Conservation (phyloP, 92 coral and sea anemone genomes). For the Phymanthus crucifer region DNA sequence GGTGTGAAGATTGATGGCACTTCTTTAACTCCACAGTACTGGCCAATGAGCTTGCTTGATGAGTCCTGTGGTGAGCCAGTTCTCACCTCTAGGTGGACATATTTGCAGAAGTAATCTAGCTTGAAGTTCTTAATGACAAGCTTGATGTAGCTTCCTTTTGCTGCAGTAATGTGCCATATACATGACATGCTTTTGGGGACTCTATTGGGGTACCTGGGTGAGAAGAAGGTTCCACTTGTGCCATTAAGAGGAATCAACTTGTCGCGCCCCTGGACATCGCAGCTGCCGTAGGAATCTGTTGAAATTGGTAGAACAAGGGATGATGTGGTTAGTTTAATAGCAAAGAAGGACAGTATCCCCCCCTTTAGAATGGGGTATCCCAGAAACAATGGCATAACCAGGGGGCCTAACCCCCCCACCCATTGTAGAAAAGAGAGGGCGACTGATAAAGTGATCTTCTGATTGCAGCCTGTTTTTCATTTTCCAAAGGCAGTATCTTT, state of each 20-base stretch:
- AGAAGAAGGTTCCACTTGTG: conserved; percentile 41
- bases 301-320: not conserved
- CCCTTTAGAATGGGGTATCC: no score
- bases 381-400: no score
- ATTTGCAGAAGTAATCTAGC: conserved; percentile 40
- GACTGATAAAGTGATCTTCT: no score
- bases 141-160: conserved; percentile 40
- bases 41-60: conserved; percentile 33
- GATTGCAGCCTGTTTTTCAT: no score
- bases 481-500: no score
- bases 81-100: conserved; percentile 49
- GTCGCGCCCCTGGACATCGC: conserved; percentile 46
- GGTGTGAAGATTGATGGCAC: conserved; percentile 45
- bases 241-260: conserved; percentile 38
- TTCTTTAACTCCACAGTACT: conserved; percentile 38
- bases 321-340: not conserved
- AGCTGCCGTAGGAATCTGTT: conserved; percentile 52
- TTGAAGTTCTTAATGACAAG: conserved; percentile 18
- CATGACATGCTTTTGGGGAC: conserved; percentile 48
- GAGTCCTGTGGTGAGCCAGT: conserved; percentile 41
- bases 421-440: no score
- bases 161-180: conserved; percentile 51
- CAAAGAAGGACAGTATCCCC: not conserved
- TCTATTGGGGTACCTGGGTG: conserved; percentile 51
- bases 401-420: no score